Base-by-base conservation (phyloP, 37 sponge, comb jelly and placozoan species). In the Dysidea cf. avara region DNA sequence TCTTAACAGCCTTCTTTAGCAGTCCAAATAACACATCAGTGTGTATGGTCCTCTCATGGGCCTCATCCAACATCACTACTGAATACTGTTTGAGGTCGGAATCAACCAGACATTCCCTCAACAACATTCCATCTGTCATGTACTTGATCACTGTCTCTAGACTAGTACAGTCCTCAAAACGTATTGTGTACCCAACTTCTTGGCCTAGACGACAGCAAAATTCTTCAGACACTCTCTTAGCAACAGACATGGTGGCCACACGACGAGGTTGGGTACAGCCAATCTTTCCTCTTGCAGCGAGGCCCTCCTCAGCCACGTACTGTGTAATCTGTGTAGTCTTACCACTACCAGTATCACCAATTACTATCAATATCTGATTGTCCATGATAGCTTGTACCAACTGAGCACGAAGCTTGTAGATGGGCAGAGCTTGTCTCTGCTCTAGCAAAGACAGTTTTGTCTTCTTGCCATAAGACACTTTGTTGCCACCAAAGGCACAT, bases 321-420 rank as follows among this genome's bases (percentile, higher is more conserved):
- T 97, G 99, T 0, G 99, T 94, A 68, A 97, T 97, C 83, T 97
- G 99, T 2, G 99, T 97, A 12, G 99, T 97, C 68, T 97, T 97
- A 7, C 99, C 99, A 64, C 89, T 87, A 7, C 99, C 99, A 1
- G 99, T 97, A 61, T 94, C 99, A 43, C 99, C 99, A 62, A 94
- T 94, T 13, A 97, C 95, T 26, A 97, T 88, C 66, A 97, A 57
- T 5, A 94, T 88, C 59, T 95, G 85, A 38, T 90, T 82, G 62
- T 90, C 77, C 47, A 51, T 81, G 48, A 94, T 69, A 1, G 95
- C 95, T 74, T 90, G 85, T 2, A 87, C 80, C 34, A 97, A 72
- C 55, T 88, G 80, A 17, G 50, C 49, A 37, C 74, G 78, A 21
- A 97, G 90, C 71, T 94, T 90, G 69, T 84, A 97, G 29, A 97